Conservation (phyloP, 2,888 invertebrate species). For the Trichogramma dendrolimi region DNA sequence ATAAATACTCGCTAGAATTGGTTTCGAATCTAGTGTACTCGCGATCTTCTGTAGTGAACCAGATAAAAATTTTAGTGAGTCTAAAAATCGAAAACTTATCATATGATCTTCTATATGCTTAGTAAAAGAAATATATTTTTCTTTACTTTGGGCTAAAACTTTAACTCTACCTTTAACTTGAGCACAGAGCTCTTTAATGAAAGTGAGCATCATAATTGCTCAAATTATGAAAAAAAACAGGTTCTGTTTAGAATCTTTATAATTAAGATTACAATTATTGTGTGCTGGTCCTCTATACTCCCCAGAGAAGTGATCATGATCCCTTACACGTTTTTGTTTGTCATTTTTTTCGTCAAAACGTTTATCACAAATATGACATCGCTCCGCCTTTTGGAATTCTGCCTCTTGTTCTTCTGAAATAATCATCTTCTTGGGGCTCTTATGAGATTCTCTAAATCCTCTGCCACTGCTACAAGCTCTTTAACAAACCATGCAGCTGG, state of each 20-base stretch:
- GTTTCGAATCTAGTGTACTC: too few relatives aligned
- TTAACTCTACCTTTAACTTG: conserved; percentile 28
- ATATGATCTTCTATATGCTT: too few relatives aligned
- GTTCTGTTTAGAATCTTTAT: background rate
- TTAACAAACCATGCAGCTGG: conserved; percentile 11
- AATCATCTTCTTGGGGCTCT: conserved; percentile 5
- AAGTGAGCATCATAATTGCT: too few relatives aligned
- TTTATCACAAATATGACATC: conserved; percentile 24
- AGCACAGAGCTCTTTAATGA: background rate
- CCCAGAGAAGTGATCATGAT: conserved; percentile 24
- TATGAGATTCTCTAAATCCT: conserved; percentile 1
- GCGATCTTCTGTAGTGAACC: too few relatives aligned
- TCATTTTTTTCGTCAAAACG: background rate
- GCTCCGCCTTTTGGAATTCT: background rate
- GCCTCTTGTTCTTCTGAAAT: background rate
- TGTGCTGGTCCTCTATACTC: background rate
- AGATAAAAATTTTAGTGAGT: too few relatives aligned
- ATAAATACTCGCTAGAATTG: too few relatives aligned
- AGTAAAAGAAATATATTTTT: too few relatives aligned
- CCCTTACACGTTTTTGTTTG: conserved; percentile 9
- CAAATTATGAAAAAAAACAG: background rate
- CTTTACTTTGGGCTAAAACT: conserved; percentile 10
- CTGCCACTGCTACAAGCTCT: background rate
- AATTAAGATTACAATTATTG: background rate
- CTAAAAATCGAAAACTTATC: too few relatives aligned